Conservation (phyloP, 2,113 vertebrate species). For the Pitta sordida region DNA sequence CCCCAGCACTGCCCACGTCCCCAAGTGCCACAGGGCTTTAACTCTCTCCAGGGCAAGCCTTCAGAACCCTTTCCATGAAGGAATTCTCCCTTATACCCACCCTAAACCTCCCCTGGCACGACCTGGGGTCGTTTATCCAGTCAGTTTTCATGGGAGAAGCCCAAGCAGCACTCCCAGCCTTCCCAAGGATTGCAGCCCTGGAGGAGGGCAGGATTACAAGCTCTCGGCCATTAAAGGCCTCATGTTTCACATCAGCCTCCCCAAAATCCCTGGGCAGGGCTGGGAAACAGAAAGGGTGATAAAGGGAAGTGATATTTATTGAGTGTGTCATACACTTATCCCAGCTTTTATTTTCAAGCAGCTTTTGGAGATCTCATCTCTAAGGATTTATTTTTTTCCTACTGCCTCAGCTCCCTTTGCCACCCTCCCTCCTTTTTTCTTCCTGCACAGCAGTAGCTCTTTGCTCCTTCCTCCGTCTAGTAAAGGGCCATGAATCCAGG, state of each 20-base stretch:
- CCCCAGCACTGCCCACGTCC: background rate
- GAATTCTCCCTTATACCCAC: background rate
- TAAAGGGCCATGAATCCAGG: constrained; percentile 50
- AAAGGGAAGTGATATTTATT: constrained; percentile 18
- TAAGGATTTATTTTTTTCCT: constrained; percentile 29
- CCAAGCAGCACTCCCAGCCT: background rate
- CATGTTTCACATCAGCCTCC: background rate
- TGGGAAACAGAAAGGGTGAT: background rate
- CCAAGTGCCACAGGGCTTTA: background rate
- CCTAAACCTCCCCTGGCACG: background rate
- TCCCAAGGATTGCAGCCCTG: background rate
- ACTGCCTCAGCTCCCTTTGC: background rate
- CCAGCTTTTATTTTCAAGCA: background rate
- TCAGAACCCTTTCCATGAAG: background rate
- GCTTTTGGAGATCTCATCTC: constrained; percentile 20
- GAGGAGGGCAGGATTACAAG: background rate
- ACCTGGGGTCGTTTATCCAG: too few relatives aligned
- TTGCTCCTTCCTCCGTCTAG: background rate
- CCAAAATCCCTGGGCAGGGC: background rate
- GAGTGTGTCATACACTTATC: background rate
- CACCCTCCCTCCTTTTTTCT: background rate
- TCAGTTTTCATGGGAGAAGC: background rate
- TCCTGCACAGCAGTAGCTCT: background rate
- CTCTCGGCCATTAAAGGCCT: background rate
- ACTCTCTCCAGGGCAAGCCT: background rate